phyloP scores from a whole-genome alignment of 2,888 invertebrate genomes.

The Tenthredo distinguenda region DNA sequence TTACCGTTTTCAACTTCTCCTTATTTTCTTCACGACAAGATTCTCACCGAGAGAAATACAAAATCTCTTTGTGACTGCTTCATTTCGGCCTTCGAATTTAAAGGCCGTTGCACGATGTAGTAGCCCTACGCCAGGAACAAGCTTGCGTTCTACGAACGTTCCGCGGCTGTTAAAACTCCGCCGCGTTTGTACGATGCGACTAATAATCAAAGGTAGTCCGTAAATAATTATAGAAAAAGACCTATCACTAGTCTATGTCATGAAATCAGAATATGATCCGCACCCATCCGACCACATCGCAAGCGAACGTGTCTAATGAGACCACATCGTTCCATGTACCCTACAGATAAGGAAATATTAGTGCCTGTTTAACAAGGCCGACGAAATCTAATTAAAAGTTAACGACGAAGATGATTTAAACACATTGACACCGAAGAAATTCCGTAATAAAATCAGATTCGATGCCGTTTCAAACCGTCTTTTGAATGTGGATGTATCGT shows the following conservation, averaged over 20 bases:
- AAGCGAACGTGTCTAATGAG: background rate
- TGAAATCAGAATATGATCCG: background rate
- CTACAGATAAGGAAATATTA: background rate
- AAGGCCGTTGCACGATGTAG: background rate
- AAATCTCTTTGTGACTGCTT: background rate
- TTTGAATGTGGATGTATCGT: background rate
- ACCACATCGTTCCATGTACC: background rate
- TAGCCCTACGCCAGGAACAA: background rate
- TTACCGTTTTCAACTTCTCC: slow-evolving; percentile 80
- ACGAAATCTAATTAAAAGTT: background rate
- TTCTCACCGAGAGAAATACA: background rate
- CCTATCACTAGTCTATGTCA: background rate
- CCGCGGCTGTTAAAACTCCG: background rate
- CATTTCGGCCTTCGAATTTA: background rate
- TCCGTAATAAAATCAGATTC: background rate
- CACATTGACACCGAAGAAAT: background rate
- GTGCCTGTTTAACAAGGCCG: background rate
- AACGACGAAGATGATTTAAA: background rate
- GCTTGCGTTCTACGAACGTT: background rate
- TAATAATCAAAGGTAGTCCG: background rate
- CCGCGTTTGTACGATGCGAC: background rate
- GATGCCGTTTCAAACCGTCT: background rate
- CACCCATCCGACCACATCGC: background rate
- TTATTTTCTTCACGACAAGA: background rate
- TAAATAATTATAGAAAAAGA: background rate